Evolutionary conservation across 1,140 invertebrate genomes (phyloP).

Genomic region (Cotesia vestalis): DNA sequence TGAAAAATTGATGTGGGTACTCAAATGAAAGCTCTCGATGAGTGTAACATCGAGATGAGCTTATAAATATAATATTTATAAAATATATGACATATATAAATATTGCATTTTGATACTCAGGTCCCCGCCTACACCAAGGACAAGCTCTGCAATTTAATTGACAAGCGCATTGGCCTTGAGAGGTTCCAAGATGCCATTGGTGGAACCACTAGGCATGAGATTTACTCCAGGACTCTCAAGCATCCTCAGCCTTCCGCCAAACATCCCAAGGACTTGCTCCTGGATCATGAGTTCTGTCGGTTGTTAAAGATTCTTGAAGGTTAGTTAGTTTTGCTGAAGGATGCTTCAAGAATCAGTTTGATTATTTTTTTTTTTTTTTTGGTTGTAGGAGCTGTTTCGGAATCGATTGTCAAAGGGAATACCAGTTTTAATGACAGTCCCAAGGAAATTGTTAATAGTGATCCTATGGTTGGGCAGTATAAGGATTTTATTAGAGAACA

Average conservation of each 20-base stretch:
- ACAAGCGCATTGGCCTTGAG: slow-evolving; percentile 92
- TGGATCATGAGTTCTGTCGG: slow-evolving; percentile 96
- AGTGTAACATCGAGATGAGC: too few species aligned
- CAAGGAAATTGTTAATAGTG: slow-evolving; percentile 61
- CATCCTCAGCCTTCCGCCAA: slow-evolving; percentile 88
- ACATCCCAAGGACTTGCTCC: slow-evolving; percentile 80
- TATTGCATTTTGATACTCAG: slow-evolving; percentile 51
- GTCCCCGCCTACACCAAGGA: slow-evolving; percentile 73
- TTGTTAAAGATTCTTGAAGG: slow-evolving; percentile 83
- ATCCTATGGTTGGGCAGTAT: slow-evolving; percentile 77
- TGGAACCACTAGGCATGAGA: slow-evolving; percentile 88
- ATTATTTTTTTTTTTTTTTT: slow-evolving; percentile 34
- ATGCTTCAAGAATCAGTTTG: slow-evolving; percentile 1
- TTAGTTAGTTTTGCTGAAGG: slow-evolving; percentile 46
- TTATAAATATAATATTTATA: too few species aligned
- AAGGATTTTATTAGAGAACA: slow-evolving; percentile 91
- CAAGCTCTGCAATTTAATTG: slow-evolving; percentile 84
- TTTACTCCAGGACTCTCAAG: slow-evolving; percentile 90
- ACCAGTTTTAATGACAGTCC: slow-evolving; percentile 21
- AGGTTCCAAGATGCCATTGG: slow-evolving; percentile 87
- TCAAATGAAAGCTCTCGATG: too few species aligned
- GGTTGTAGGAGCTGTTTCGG: slow-evolving; percentile 64
- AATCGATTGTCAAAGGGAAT: slow-evolving; percentile 67
- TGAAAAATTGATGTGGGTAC: too few species aligned
- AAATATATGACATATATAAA: too few species aligned